These are phyloP conservation scores for Eublepharis macularius DNA, from an alignment of 2,113 vertebrate species.

Conservation along the genomic window DNA sequence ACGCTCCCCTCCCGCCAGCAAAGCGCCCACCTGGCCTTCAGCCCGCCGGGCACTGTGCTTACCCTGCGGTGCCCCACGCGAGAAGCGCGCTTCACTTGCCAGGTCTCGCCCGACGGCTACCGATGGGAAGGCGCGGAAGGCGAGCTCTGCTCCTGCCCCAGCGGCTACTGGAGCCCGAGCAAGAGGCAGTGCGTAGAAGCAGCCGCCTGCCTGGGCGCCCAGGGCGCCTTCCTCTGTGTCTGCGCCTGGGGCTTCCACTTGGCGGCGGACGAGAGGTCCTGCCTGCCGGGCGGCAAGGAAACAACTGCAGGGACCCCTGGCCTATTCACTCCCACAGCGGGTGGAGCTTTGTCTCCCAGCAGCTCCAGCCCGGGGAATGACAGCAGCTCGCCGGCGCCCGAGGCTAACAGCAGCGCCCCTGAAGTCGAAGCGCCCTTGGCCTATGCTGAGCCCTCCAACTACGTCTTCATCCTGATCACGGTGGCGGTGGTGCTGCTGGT, in stretches of 20 bases:
- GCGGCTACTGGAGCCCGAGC: slow-evolving; percentile 30
- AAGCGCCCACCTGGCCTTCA: slow-evolving; percentile 65
- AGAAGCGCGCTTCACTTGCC: slow-evolving; percentile 36
- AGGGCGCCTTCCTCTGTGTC: slow-evolving; percentile 57
- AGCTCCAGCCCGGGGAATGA: not conserved
- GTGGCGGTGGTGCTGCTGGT: slow-evolving; percentile 70
- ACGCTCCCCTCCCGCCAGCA: slow-evolving; percentile 60
- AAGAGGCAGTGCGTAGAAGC: slow-evolving; percentile 40
- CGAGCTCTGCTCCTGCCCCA: slow-evolving; percentile 58
- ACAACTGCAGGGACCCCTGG: not conserved
- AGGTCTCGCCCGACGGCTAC: slow-evolving; percentile 16
- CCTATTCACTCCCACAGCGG: not conserved
- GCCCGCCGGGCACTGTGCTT: slow-evolving; percentile 69
- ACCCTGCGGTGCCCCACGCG: slow-evolving; percentile 52
- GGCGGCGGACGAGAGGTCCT: slow-evolving; percentile 24
- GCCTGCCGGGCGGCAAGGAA: slow-evolving; percentile 3
- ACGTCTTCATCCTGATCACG: slow-evolving; percentile 72
- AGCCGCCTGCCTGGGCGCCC: slow-evolving; percentile 44
- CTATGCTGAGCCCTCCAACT: slow-evolving; percentile 41
- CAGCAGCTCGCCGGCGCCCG: not conserved
- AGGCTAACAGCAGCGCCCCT: not conserved
- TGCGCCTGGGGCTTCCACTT: slow-evolving; percentile 33
- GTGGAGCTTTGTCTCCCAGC: not conserved
- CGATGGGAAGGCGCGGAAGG: not conserved
- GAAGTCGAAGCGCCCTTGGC: not conserved